phyloP scores from a whole-genome alignment of 1,140 invertebrate species.

The Magallana angulata region DNA sequence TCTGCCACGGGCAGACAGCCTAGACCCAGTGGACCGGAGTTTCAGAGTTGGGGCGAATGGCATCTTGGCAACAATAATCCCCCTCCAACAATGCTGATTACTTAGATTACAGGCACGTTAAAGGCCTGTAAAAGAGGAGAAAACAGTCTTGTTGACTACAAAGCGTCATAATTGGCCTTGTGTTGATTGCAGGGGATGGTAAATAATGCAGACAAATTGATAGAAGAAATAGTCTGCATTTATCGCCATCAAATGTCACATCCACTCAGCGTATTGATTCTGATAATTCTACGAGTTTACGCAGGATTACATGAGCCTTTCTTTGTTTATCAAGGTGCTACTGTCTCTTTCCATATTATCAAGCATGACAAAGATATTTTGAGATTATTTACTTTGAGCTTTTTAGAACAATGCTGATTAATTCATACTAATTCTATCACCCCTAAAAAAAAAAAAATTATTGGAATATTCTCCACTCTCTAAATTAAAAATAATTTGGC shows the following conservation, averaged over 20 bases:
- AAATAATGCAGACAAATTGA: constrained; percentile 32
- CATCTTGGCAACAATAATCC: neutral
- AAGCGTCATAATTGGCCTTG: neutral
- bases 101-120: neutral
- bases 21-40: neutral
- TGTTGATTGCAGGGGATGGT: constrained; percentile 4
- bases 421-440: no score
- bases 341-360: neutral
- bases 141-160: neutral
- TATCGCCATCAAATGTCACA: constrained; percentile 23
- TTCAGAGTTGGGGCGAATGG: constrained; percentile 9
- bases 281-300: neutral
- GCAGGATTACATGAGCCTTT: neutral
- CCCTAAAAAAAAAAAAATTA: no score
- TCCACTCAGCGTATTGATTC: neutral
- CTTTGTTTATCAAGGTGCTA: neutral
- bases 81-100: neutral
- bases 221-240: neutral
- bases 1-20: neutral
- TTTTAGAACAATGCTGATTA: no score
- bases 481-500: no score
- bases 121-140: neutral
- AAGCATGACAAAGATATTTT: neutral
- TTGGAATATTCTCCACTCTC: no score
- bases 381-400: no score